Conservation (phyloP, 2,797 vertebrate genomes). For the Coracias cyanogaster region DNA sequence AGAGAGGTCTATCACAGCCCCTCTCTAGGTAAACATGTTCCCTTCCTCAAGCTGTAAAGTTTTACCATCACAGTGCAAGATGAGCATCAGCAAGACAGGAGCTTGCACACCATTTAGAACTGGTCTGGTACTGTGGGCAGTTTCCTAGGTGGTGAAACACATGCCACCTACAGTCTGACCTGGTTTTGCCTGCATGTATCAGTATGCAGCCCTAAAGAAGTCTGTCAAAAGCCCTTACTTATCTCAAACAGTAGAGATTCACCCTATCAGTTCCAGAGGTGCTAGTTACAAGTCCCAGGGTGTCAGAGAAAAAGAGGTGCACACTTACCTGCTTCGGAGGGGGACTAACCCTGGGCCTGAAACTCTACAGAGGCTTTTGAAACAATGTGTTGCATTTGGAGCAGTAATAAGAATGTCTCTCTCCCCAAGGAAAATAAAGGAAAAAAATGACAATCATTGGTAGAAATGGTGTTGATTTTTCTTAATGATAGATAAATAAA, state of each 20-base stretch:
- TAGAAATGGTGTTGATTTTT: slow-evolving; percentile 71
- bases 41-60: neutral
- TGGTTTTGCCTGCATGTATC: neutral
- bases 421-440: slow-evolving; percentile 15
- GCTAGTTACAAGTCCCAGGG: neutral
- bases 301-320: neutral
- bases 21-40: rapidly evolving
- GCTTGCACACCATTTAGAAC: neutral
- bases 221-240: neutral
- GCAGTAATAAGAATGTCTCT: neutral
- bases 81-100: neutral
- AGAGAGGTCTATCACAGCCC: neutral
- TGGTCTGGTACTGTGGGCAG: neutral
- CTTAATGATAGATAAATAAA: slow-evolving; percentile 71
- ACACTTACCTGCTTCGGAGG: rapidly evolving
- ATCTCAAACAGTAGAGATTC: neutral
- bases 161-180: neutral
- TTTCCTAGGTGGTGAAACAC: neutral
- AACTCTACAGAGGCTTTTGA: neutral
- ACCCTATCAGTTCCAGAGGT: neutral
- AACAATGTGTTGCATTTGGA: neutral
- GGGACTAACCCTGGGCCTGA: neutral
- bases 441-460: slow-evolving; percentile 21
- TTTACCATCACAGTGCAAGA: neutral
- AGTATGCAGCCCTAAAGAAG: neutral